Conservation (phyloP, 2,113 vertebrate genomes). For the Tauraco erythrolophus region DNA sequence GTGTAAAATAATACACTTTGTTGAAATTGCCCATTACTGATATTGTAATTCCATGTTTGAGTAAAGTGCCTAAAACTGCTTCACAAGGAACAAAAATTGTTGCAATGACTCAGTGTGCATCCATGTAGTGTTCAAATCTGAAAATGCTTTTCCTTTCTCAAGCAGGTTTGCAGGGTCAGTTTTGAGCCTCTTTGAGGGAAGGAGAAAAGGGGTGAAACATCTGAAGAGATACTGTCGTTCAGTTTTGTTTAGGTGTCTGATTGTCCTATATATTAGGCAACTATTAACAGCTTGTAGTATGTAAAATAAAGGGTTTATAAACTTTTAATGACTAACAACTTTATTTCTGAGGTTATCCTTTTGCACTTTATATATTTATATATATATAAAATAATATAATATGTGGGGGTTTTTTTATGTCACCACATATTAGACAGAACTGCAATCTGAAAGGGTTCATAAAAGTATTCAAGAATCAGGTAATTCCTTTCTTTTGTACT, state of each 20-base stretch:
- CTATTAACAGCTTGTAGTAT: neutral
- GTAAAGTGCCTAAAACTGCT: neutral
- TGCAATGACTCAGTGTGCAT: fast-evolving
- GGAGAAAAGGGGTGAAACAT: neutral
- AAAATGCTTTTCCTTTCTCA: neutral
- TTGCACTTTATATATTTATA: neutral
- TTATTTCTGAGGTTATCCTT: neutral
- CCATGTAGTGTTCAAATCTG: neutral
- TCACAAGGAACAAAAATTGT: neutral
- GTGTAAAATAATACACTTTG: neutral
- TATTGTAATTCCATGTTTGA: neutral
- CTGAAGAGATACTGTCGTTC: neutral
- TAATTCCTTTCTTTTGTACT: neutral
- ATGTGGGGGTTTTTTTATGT: neutral
- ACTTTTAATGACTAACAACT: neutral
- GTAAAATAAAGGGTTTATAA: neutral
- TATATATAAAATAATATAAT: too few species aligned
- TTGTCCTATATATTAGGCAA: neutral
- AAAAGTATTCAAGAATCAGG: fast-evolving
- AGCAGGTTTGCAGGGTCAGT: neutral
- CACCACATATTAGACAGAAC: neutral
- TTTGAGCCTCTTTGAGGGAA: neutral
- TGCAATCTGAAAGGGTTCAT: neutral
- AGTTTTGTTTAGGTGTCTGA: neutral
- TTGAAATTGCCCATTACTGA: neutral